Evolutionary conservation across 2,797 vertebrate genomes (phyloP).

Genomic region (Girardinus metallicus): DNA sequence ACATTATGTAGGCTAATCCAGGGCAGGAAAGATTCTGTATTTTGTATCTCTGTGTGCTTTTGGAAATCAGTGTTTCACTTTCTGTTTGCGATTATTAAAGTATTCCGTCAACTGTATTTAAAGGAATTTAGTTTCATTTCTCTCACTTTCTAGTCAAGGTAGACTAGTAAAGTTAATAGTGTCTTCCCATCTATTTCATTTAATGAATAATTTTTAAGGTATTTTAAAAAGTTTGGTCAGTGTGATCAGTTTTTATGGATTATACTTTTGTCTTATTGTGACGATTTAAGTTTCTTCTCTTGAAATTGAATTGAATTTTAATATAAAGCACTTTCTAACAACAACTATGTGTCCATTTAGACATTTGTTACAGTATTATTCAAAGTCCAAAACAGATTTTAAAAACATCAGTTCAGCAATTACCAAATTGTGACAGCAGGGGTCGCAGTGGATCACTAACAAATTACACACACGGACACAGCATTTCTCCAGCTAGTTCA

Average conservation of each 20-base stretch:
- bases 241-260: neutral
- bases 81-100: neutral
- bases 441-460: slow-evolving; percentile 39
- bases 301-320: neutral
- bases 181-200: neutral
- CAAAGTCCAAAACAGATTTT: neutral
- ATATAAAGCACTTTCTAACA: neutral
- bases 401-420: neutral
- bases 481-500: neutral
- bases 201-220: neutral
- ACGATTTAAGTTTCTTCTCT: neutral
- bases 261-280: neutral
- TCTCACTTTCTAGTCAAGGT: neutral
- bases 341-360: neutral
- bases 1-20: neutral
- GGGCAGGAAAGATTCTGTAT: neutral
- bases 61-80: neutral
- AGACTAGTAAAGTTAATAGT: neutral
- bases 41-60: neutral
- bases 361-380: neutral
- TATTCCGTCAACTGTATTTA: neutral
- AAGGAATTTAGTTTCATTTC: neutral
- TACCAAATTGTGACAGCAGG: slow-evolving; percentile 54
- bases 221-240: no score
- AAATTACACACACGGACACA: neutral